phyloP scores from a whole-genome alignment of 1,140 invertebrate species.

The Ylistrum balloti region DNA sequence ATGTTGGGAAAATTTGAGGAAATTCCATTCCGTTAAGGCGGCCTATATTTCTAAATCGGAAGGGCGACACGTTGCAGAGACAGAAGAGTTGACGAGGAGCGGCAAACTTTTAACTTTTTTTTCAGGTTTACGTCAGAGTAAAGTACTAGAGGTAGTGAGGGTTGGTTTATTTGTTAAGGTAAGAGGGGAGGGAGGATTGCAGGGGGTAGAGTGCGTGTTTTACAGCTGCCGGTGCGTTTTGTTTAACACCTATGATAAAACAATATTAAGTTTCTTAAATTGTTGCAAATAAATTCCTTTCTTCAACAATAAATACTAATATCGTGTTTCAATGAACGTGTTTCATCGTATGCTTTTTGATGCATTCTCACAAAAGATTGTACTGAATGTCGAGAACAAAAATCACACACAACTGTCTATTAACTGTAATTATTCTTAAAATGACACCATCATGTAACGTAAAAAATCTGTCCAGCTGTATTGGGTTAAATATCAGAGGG shows the following conservation, averaged over 20 bases:
- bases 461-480: not conserved
- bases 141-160: not conserved
- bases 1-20: not conserved
- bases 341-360: not conserved
- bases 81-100: not conserved
- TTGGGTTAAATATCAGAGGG: not conserved
- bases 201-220: not conserved
- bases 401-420: conserved; percentile 1
- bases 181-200: not conserved
- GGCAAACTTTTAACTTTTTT: too few relatives aligned
- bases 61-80: not conserved
- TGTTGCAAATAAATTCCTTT: not conserved
- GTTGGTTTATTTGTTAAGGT: not conserved
- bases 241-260: conserved; percentile 5
- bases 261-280: conserved; percentile 3
- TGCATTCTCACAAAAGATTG: not conserved
- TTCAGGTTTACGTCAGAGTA: not conserved
- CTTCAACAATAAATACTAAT: not conserved
- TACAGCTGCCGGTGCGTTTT: not conserved
- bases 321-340: not conserved
- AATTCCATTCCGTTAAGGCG: too few relatives aligned
- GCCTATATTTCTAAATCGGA: not conserved
- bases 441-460: not conserved
- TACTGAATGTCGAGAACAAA: not conserved
- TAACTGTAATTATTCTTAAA: not conserved